phyloP scores from a whole-genome alignment of 2,888 invertebrate genomes.

The Bombylius major region DNA sequence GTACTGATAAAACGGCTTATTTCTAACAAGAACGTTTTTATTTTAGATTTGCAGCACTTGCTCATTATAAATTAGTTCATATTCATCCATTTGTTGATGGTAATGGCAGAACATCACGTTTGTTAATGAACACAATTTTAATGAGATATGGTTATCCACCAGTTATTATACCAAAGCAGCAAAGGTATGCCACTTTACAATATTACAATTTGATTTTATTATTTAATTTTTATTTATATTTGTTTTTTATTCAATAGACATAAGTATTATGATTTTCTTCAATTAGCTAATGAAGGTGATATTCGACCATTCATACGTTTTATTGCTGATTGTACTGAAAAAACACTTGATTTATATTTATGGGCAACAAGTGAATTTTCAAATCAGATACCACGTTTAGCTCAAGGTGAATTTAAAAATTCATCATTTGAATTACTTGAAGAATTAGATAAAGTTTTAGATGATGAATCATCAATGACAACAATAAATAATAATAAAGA shows the following conservation, averaged over 20 bases:
- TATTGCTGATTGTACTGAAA: slow-evolving; percentile 84
- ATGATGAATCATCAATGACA: not conserved
- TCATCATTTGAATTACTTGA: slow-evolving; percentile 5
- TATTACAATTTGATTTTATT: not conserved
- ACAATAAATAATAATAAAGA: too few species aligned
- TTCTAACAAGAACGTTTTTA: not conserved
- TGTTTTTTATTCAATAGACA: slow-evolving; percentile 37
- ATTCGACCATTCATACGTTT: slow-evolving; percentile 92
- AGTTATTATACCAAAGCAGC: slow-evolving; percentile 83
- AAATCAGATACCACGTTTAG: slow-evolving; percentile 54
- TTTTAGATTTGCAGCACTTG: slow-evolving; percentile 78
- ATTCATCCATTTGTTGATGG: slow-evolving; percentile 97
- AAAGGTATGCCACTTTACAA: slow-evolving; percentile 36
- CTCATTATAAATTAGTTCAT: slow-evolving; percentile 92
- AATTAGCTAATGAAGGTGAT: slow-evolving; percentile 88
- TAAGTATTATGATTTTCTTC: slow-evolving; percentile 77
- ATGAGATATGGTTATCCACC: slow-evolving; percentile 95
- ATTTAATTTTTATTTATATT: not conserved
- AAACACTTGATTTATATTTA: slow-evolving; percentile 74
- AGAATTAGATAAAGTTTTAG: slow-evolving; percentile 4
- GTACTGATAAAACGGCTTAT: slow-evolving; percentile 6
- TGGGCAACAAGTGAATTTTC: slow-evolving; percentile 68
- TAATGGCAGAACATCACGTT: slow-evolving; percentile 87
- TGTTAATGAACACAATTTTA: slow-evolving; percentile 90
- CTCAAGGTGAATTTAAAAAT: slow-evolving; percentile 23